Evolutionary conservation across 2,113 vertebrate genomes (phyloP), one percentile per base, ranked within the genome.

Genomic region (Malurus melanocephalus): DNA sequence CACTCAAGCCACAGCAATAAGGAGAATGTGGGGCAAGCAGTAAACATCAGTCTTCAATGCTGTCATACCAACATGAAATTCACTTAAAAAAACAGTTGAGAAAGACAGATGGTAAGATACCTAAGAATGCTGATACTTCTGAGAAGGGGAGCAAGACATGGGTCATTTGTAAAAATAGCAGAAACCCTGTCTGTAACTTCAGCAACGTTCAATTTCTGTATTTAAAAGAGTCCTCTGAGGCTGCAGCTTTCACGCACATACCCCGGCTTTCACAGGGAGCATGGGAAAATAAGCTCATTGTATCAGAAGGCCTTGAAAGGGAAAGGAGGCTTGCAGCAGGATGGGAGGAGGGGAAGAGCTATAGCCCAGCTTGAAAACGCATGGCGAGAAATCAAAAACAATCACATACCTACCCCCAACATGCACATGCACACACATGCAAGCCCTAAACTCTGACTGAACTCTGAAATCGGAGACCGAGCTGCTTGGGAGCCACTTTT

Each of bases 211-310:
- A 79, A 32, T 76, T 92, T 88, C 75, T 86, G 55, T 89, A 74
- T 92, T 95, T 92, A 74, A 90, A 94, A 92, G 73, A 67, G 76
- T 71, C 89, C 88, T 90, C 59, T 2, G 84, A 94, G 91, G 87
- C 85, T 62, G 85, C 55, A 74, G 89, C 87, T 93, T 94, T 93
- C 88, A 90, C 0, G 16, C 83, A 61, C 76, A 71, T 88, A 94
- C 27, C 59, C 89, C 0, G 0, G 55, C 88, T 82, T 95, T 92
- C 90, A 81, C 69, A 61, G 48, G 80, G 91, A 93, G 93, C 95
- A 96, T 93, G 95, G 88, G 94, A 91, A 93, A 95, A 92, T 80
- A 88, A 92, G 86, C 76, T 84, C 77, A 85, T 93, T 96, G 93
- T 94, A 81, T 93, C 59, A 9, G 72, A 95, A 88, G 81, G 71